Evolutionary conservation across 2,113 vertebrate genomes (phyloP), one percentile per base, ranked within the genome.

Genomic region (Jaculus jaculus): DNA sequence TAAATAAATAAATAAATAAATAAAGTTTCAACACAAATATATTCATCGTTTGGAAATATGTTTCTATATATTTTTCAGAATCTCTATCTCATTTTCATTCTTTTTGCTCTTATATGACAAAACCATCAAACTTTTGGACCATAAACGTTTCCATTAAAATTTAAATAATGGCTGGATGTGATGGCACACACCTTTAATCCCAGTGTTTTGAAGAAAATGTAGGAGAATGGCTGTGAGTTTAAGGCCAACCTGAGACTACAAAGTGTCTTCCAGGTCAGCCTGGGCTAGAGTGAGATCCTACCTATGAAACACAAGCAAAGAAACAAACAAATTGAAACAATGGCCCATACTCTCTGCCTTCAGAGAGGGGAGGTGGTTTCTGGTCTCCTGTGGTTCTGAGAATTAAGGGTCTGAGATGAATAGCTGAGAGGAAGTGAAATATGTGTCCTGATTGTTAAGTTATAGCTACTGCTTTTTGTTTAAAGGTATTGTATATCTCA

Each of bases 341-440:
- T n/a, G n/a, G 42, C 8, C 42, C 42, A 47, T 47, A 47, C 42
- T 47, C 5, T 47, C 42, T 8, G 8, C 42, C 42, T 30, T 30
- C 1, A 39, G 1, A 23, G 0, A 83, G 11, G 17, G 15, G 82
- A 47, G 23, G 9, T 60, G 39, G 2, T 17, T 39, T 26, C 10
- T 15, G 24, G 32, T 5, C 13, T 3, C 61, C 11, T 30, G 34
- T 1, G 21, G 0, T 58, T 82, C 63, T 68, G 47, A 68, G 63
- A 16, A 13, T 13, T 81, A 4, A 1, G n/a, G 0, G 28, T 18
- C 2, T 20, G 2, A 20, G 37, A 71, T 3, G 16, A 32, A 15
- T 0, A 11, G 3, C 1, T 2, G 2, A 60, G 8, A 37, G 16
- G 11, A 54, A 65, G 26, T 0, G 11, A 54, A 65, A 21, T 0